Evolutionary conservation across 1,140 invertebrate genomes (phyloP).

Genomic region (Trachelipus rathkii): DNA sequence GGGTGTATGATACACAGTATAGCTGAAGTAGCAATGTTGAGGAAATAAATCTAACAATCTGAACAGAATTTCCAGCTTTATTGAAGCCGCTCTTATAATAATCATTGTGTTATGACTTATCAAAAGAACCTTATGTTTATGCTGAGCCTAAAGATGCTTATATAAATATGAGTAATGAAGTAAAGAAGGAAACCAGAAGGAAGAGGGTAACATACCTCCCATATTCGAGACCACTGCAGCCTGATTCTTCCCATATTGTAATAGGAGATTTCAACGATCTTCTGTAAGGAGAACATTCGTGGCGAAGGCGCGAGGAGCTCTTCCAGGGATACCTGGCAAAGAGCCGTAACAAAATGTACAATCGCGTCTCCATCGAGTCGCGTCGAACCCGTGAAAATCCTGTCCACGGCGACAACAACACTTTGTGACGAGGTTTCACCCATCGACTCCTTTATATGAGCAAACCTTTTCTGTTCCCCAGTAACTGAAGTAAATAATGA

Average conservation of each 20-base stretch:
- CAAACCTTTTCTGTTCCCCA: too few species aligned
- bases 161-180: too few species aligned
- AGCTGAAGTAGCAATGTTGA: too few species aligned
- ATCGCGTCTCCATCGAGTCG: slow-evolving; percentile 95
- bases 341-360: slow-evolving; percentile 92
- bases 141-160: too few species aligned
- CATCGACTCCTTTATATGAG: too few species aligned
- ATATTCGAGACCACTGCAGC: slow-evolving; percentile 97
- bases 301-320: slow-evolving; percentile 80
- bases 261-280: slow-evolving; percentile 99
- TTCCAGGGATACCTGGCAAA: slow-evolving; percentile 93
- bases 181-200: too few species aligned
- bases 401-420: slow-evolving; percentile 97
- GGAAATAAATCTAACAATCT: too few species aligned
- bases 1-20: too few species aligned
- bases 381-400: slow-evolving; percentile 96
- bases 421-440: slow-evolving; percentile 97
- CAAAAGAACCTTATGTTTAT: not conserved
- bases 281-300: slow-evolving; percentile 97
- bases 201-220: slow-evolving; percentile 60
- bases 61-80: too few species aligned
- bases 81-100: too few species aligned
- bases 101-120: not conserved
- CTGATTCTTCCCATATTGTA: slow-evolving; percentile 99
- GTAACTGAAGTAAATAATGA: too few species aligned